These are phyloP conservation scores for Drosophila albomicans DNA, from an alignment of 1,140 invertebrate species.

Conservation along the genomic window DNA sequence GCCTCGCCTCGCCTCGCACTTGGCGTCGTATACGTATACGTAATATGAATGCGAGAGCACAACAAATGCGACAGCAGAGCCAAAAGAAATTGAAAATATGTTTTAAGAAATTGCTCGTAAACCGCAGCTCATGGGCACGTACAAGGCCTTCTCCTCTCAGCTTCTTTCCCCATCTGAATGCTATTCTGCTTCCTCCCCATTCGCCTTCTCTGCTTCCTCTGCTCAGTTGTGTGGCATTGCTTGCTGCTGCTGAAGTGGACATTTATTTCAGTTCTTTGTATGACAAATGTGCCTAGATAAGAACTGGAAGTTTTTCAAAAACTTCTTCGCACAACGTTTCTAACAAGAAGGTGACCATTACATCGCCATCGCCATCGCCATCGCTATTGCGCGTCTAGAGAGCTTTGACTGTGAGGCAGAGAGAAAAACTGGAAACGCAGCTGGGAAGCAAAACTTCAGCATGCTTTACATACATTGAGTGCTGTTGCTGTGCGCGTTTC, in stretches of 20 bases:
- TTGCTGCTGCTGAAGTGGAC: slow-evolving; percentile 61
- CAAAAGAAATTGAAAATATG: slow-evolving; percentile 70
- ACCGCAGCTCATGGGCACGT: slow-evolving; percentile 47
- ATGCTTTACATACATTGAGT: slow-evolving; percentile 30
- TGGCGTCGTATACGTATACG: neutral
- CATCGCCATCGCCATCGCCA: too few relatives aligned
- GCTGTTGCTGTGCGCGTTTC: neutral
- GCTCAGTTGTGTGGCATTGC: neutral
- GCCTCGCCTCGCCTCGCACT: too few relatives aligned
- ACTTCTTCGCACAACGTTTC: slow-evolving; percentile 41
- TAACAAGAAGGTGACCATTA: neutral
- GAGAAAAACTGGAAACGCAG: neutral
- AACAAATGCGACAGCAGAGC: slow-evolving; percentile 33
- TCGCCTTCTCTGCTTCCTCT: neutral
- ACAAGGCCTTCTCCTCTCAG: neutral
- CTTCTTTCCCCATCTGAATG: neutral
- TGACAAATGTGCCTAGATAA: slow-evolving; percentile 77
- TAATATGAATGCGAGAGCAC: slow-evolving; percentile 4
- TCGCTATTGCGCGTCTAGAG: too few relatives aligned
- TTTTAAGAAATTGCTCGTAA: slow-evolving; percentile 71
- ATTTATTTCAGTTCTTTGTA: slow-evolving; percentile 70
- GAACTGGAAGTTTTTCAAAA: slow-evolving; percentile 49
- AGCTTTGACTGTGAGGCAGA: neutral
- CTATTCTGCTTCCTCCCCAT: neutral
- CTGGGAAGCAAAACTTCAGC: neutral